These are phyloP conservation scores for Todiramphus saurophagus DNA, from an alignment of 2,113 vertebrate species.

Conservation along the genomic window DNA sequence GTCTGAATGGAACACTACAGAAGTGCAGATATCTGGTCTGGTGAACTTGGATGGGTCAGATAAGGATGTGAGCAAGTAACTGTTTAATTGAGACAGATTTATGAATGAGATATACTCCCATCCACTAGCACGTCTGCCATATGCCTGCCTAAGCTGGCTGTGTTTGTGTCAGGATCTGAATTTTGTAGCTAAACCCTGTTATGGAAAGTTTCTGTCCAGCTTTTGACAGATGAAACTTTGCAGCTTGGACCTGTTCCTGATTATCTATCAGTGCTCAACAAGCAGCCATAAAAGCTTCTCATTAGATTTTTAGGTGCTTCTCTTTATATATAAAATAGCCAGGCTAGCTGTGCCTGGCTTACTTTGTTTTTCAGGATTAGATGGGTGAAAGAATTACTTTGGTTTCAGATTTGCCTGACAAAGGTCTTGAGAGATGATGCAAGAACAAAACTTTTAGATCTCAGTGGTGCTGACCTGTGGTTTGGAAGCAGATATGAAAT, in stretches of 20 bases:
- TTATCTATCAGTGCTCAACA: neutral
- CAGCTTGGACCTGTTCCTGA: neutral
- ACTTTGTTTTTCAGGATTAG: neutral
- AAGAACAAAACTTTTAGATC: neutral
- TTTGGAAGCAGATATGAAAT: neutral
- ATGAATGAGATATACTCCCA: neutral
- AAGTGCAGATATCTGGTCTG: neutral
- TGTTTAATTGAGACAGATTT: neutral
- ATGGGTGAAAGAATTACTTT: neutral
- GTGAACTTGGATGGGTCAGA: neutral
- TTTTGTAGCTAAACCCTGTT: neutral
- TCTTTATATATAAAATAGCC: neutral
- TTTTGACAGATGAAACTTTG: conserved; percentile 21
- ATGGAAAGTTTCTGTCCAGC: neutral
- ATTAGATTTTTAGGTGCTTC: neutral
- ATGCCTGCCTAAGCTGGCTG: neutral
- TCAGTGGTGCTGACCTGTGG: accelerated
- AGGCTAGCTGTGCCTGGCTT: neutral
- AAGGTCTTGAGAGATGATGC: neutral
- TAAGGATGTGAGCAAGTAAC: neutral
- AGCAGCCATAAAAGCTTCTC: neutral
- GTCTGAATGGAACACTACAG: neutral
- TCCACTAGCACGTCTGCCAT: neutral
- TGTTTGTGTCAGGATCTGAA: neutral
- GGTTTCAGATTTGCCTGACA: neutral